Evolutionary conservation across 1,140 invertebrate species (phyloP), one percentile per base, ranked within the genome.

Genomic region (Steinernema feltiae): DNA sequence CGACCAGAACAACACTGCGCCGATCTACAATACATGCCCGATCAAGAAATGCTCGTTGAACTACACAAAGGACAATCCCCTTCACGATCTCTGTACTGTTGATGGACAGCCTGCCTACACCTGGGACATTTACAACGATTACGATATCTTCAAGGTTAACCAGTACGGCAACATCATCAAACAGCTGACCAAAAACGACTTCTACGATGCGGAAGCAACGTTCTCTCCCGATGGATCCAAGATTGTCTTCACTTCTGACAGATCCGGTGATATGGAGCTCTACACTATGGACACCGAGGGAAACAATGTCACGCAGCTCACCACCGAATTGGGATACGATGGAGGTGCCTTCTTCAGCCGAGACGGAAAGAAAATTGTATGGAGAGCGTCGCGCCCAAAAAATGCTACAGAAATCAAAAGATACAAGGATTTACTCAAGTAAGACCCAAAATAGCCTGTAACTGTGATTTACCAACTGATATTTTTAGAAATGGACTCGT

Each of bases 261-360:
- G 76, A 7, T 77, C 69, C 18, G 81, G 81, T 18, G 81, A 82
- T 69, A 29, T 82, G n/a, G 79, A 82, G 30, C 35, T 82, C 0
- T 82, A 76, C 24, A 30, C 76, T 18, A 82, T 82, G 81, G 69
- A 80, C 48, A 31, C 53, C 0, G 75, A 82, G 71, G 81, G 81
- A 18, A 71, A 12, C 1, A 80, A 82, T 35, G 17, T 78, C 21
- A 71, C n/a, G 72, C 80, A 80, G 76, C 48, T 81, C 0, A 82
- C 81, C 18, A 74, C 48, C 30, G 53, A 21, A 17, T 69, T 83
- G 17, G 81, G 81, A 15, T 82, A 82, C 71, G 79, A 82, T 32
- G 81, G 81, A 15, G 81, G 81, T 18, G 80, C 76, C 3, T 82
- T 82, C 77, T 82, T 82, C 71, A 72, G 71, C 41, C 81, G 81